Conservation (phyloP, 2,797 vertebrate species). For the Enteromius treurensis region DNA sequence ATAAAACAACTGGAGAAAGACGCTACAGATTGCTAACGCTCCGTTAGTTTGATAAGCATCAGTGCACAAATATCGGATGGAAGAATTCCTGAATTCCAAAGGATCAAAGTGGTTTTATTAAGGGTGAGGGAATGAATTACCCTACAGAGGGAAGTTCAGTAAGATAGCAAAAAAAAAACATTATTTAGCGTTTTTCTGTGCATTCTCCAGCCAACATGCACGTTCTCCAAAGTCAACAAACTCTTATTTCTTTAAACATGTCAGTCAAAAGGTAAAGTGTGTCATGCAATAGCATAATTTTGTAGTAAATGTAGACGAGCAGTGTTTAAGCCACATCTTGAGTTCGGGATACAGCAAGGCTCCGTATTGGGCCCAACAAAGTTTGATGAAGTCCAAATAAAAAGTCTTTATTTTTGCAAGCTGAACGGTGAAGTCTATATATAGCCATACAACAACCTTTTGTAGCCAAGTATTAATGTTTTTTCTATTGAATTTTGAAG, state of each 20-base stretch:
- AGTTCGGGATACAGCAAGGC: background rate
- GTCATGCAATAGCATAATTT: background rate
- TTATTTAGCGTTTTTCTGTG: background rate
- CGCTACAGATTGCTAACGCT: background rate
- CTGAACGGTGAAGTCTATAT: background rate
- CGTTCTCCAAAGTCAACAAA: background rate
- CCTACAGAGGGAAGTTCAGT: background rate
- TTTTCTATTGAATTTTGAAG: background rate
- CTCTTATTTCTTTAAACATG: background rate
- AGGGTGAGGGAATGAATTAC: background rate
- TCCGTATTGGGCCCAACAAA: background rate
- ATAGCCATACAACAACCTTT: background rate
- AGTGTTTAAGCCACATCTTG: background rate
- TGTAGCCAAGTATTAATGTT: background rate
- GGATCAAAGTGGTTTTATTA: constrained; percentile 28
- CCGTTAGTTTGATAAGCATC: background rate
- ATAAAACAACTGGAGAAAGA: constrained; percentile 7
- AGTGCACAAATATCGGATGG: constrained; percentile 6
- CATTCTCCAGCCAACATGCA: background rate
- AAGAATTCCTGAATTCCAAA: background rate
- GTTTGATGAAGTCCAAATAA: background rate
- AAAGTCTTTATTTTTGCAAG: background rate
- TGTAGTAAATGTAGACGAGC: background rate
- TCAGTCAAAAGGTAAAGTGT: background rate
- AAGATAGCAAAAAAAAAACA: background rate